These are phyloP conservation scores for Scomber colias DNA, from an alignment of 2,113 vertebrate genomes.

Conservation along the genomic window DNA sequence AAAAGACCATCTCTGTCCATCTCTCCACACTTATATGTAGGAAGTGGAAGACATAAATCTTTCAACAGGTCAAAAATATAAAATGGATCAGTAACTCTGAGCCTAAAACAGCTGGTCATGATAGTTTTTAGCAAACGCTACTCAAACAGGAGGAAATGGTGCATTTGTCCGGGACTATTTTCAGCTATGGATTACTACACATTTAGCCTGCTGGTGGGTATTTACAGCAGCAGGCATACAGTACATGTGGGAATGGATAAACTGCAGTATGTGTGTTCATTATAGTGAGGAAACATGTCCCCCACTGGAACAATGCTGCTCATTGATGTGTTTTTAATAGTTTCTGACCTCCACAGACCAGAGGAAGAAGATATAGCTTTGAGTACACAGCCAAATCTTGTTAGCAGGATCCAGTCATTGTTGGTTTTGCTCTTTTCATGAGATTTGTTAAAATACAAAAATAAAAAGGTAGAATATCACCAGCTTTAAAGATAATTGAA, in stretches of 20 bases:
- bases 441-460: not conserved
- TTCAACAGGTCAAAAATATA: too few species aligned
- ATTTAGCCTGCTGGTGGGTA: not conserved
- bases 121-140: not conserved
- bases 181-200: not conserved
- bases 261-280: not conserved
- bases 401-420: not conserved
- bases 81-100: too few species aligned
- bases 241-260: not conserved
- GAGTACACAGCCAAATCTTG: too few species aligned
- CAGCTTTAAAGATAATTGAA: not conserved
- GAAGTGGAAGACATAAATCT: too few species aligned
- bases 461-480: not conserved
- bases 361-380: too few species aligned
- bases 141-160: not conserved
- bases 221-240: not conserved
- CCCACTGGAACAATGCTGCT: too few species aligned
- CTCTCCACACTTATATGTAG: too few species aligned
- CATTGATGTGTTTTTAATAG: too few species aligned
- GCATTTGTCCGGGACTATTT: not conserved
- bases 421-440: not conserved
- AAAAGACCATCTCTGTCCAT: too few species aligned
- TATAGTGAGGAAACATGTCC: not conserved
- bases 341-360: too few species aligned
- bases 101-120: too few species aligned